A percentile compares a stretch with the other conserved stretches of the same genome.
phyloP scores from a whole-genome alignment of 2,113 vertebrate species.

The Xiphias gladius region DNA sequence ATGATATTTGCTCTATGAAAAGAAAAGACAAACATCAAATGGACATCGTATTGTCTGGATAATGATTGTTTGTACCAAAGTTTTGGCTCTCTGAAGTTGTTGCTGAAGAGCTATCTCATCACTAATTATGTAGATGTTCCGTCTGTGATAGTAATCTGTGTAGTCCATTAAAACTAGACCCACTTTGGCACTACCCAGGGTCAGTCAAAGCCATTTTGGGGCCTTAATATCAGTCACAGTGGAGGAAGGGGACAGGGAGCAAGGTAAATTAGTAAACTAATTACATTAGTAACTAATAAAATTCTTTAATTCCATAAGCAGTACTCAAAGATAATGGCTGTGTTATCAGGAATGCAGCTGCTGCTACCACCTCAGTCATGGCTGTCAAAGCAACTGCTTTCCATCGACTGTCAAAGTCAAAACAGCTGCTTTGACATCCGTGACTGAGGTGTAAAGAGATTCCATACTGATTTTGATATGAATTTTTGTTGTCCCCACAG shows the following conservation, averaged over 20 bases:
- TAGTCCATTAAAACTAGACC: background rate
- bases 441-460: background rate
- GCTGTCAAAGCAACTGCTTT: constrained; percentile 6
- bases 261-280: background rate
- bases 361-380: constrained; percentile 6
- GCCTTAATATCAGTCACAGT: background rate
- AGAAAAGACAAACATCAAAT: constrained; percentile 37
- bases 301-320: background rate
- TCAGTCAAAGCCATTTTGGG: background rate
- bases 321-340: background rate
- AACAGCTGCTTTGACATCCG: background rate
- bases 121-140: constrained; percentile 3
- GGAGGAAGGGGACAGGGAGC: background rate
- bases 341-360: constrained; percentile 15
- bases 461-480: background rate
- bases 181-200: background rate
- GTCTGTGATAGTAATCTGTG: background rate
- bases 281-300: background rate
- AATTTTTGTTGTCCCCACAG: background rate
- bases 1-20: constrained; percentile 38
- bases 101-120: background rate
- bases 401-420: constrained; percentile 2
- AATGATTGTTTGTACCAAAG: constrained; percentile 23
- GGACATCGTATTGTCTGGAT: constrained; percentile 19
- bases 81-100: background rate